Evolutionary conservation across 2,113 vertebrate genomes (phyloP).

Genomic region (Euleptes europaea): DNA sequence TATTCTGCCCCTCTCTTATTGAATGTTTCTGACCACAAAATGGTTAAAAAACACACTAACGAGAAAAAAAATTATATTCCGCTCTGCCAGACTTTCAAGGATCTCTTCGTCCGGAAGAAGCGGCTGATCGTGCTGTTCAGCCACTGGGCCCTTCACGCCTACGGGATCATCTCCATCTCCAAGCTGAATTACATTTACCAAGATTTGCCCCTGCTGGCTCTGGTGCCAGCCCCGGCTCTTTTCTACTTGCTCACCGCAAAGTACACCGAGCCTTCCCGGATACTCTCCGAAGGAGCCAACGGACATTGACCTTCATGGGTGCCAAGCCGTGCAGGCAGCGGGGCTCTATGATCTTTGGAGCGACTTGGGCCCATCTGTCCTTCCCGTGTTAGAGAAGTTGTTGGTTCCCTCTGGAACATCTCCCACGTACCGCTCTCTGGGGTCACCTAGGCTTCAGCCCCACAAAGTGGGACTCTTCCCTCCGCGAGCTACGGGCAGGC

Average conservation of each 20-base stretch:
- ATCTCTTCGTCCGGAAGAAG: conserved; percentile 94
- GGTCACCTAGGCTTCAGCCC: not conserved
- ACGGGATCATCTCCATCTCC: conserved; percentile 97
- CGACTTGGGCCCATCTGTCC: not conserved
- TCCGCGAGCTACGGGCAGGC: not conserved
- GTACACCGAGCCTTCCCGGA: conserved; percentile 93
- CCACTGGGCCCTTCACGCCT: conserved; percentile 97
- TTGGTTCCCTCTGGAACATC: not conserved
- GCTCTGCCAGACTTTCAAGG: conserved; percentile 86
- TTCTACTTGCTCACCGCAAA: conserved; percentile 94
- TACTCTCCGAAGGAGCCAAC: conserved; percentile 91
- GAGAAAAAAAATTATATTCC: not conserved
- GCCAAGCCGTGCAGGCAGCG: conserved; percentile 10
- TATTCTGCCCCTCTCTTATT: rapidly evolving
- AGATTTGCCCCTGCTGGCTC: conserved; percentile 88
- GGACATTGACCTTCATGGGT: conserved; percentile 80
- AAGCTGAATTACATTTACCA: conserved; percentile 91
- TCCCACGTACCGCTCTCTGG: not conserved
- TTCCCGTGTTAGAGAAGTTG: not conserved
- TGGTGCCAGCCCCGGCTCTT: conserved; percentile 92
- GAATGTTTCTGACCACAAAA: not conserved
- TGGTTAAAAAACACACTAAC: not conserved
- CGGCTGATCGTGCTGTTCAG: conserved; percentile 94
- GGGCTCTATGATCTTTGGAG: not conserved
- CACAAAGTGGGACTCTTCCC: not conserved